These are phyloP conservation scores for Cricetomys ansorgei DNA, from an alignment of 2,113 vertebrate species.

Conservation along the genomic window DNA sequence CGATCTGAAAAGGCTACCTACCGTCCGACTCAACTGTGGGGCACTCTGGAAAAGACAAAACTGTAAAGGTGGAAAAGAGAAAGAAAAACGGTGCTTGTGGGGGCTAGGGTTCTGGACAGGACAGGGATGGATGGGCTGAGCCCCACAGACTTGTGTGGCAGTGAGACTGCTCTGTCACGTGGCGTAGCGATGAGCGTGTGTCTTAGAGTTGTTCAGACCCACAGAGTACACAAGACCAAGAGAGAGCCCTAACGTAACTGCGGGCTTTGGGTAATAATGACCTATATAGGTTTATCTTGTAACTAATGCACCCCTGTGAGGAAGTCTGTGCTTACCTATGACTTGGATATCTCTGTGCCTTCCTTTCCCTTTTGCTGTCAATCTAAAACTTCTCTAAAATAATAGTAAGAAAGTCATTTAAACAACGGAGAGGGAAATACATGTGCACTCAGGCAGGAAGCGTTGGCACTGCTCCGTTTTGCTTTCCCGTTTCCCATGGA, in stretches of 20 bases:
- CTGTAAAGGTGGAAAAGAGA: neutral
- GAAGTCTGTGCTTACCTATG: no score
- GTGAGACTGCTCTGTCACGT: neutral
- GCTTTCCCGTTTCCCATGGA: constrained; percentile 18
- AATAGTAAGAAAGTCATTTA: neutral
- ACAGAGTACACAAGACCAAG: neutral
- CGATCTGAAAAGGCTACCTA: neutral
- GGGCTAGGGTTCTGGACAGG: neutral
- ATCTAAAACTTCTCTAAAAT: neutral
- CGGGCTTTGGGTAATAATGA: neutral
- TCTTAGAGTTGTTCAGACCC: neutral
- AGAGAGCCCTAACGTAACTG: neutral
- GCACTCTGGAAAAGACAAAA: neutral
- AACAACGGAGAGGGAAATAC: neutral
- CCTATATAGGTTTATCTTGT: neutral
- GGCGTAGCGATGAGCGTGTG: neutral
- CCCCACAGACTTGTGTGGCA: neutral
- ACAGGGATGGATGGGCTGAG: neutral
- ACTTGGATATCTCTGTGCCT: neutral
- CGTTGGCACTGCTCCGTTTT: neutral
- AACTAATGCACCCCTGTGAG: neutral
- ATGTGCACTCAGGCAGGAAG: neutral
- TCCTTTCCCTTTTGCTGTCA: neutral
- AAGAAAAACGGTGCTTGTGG: neutral
- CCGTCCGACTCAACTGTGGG: neutral